Evolutionary conservation across 2,113 vertebrate species (phyloP), one percentile per base, ranked within the genome.

Genomic region (Triplophysa siluroides): DNA sequence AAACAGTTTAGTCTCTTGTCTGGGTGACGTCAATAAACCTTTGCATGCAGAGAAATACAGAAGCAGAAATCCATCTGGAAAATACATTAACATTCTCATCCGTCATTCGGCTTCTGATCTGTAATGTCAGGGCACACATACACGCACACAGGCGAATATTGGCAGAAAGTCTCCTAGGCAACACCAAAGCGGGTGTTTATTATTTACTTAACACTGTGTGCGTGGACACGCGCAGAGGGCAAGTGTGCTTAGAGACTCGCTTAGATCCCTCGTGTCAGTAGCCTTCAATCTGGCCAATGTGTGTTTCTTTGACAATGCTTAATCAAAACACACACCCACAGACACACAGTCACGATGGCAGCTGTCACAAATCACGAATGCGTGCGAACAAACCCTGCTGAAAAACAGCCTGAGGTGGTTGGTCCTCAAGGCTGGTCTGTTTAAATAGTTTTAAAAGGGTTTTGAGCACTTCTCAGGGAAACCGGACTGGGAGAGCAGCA

Each of bases 131-230:
- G 47, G 2, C 60, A 83, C 70, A 60, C 63, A 74, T 45, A 18
- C 83, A 78, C 74, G 81, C 76, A 78, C 80, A 86, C 79, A 81
- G 71, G 85, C 87, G 76, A 19, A 29, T 60, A 61, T 14, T 54
- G 41, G 56, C 14, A 58, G 56, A 76, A 79, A 77, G 76, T 81
- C 64, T 84, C 83, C 79, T 65, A 64, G 83, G 79, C 83, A 84
- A 84, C 76, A 81, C 56, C 79, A 78, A 70, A 75, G 38, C 58
- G 62, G 62, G 41, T 12, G 41, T 75, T 61, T 63, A 63, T 41
- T 62, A n/a, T 47, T 61, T 75, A 24, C 60, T 75, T 75, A 58
- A 16, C 19, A 45, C 21, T 71, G 43, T 76, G 33, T 61, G 66
- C 72, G 41, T 65, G 70, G 56, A 71, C n/a, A 50, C 61, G 52